phyloP scores from a whole-genome alignment of 2,797 vertebrate species.

The Coregonus ussuriensis region DNA sequence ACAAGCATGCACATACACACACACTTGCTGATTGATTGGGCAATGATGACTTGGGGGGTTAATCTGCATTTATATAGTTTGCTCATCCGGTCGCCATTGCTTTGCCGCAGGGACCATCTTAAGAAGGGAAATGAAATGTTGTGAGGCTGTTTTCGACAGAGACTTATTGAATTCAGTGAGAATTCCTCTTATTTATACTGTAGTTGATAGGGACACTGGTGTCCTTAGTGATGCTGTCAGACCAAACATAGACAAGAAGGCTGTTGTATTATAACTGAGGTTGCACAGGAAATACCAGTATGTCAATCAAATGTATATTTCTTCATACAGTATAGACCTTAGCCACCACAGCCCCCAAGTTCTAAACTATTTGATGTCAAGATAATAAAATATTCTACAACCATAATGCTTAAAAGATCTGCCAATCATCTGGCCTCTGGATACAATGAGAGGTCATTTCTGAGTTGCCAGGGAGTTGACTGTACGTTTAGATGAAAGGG shows the following conservation, averaged over 20 bases:
- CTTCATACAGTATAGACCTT: conserved; percentile 58
- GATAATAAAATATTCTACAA: conserved; percentile 59
- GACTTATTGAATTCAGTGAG: conserved; percentile 61
- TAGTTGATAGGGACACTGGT: conserved; percentile 49
- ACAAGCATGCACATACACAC: conserved; percentile 43
- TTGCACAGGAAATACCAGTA: conserved; percentile 1
- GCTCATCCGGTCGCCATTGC: conserved; percentile 77
- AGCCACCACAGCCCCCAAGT: conserved; percentile 51
- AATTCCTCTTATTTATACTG: conserved; percentile 67
- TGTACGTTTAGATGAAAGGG: conserved; percentile 84
- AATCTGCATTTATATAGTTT: conserved; percentile 77
- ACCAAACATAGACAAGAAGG: conserved; percentile 44
- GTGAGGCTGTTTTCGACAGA: conserved; percentile 71
- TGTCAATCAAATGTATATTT: conserved; percentile 64
- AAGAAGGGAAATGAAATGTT: conserved; percentile 76
- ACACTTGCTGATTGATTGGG: conserved; percentile 72
- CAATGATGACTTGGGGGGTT: conserved; percentile 73
- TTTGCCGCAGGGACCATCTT: conserved; percentile 36
- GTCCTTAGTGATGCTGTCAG: conserved; percentile 42
- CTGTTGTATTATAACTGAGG: too few species aligned
- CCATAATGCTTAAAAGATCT: conserved; percentile 67
- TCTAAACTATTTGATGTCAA: conserved; percentile 64
- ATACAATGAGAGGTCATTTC: conserved; percentile 57
- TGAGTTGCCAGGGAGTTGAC: conserved; percentile 73
- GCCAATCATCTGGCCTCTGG: conserved; percentile 42